Evolutionary conservation across 30 jellyfish, hydroid and myxozoan species (phyloP).

Genomic region (Hydra vulgaris): DNA sequence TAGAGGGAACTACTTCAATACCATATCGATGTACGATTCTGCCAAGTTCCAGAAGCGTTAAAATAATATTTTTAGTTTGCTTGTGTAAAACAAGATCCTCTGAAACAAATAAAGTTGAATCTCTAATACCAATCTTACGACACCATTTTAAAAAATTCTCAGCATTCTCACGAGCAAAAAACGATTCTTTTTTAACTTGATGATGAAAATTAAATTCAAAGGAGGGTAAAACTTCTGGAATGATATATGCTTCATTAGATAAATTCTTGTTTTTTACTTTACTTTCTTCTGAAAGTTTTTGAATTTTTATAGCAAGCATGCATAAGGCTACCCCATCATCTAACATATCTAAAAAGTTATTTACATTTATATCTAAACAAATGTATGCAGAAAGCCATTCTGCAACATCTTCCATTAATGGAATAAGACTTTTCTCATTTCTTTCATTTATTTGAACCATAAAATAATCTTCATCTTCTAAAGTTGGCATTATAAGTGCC

Average conservation of each 20-base stretch:
- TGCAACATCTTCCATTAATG: conserved; percentile 62
- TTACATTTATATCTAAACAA: conserved; percentile 17
- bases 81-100: conserved; percentile 66
- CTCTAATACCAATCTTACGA: conserved; percentile 49
- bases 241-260: too few relatives aligned
- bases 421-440: conserved; percentile 39
- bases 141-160: conserved; percentile 71
- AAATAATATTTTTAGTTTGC: conserved; percentile 38
- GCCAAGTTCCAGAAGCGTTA: conserved; percentile 57
- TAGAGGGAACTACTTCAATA: conserved; percentile 44
- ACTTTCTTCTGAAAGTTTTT: conserved; percentile 10
- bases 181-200: conserved; percentile 43
- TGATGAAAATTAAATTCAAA: conserved; percentile 32
- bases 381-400: conserved; percentile 52
- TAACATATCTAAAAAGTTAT: conserved; percentile 47
- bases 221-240: conserved; percentile 18
- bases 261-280: neutral
- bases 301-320: conserved; percentile 38
- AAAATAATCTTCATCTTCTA: conserved; percentile 22
- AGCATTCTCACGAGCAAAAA: conserved; percentile 77
- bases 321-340: conserved; percentile 48
- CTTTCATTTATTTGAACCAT: conserved; percentile 40
- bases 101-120: conserved; percentile 59
- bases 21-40: conserved; percentile 49
- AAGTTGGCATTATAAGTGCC: neutral